Evolutionary conservation across 2,113 vertebrate species (phyloP), one percentile per base, ranked within the genome.

Genomic region (Alces alces): DNA sequence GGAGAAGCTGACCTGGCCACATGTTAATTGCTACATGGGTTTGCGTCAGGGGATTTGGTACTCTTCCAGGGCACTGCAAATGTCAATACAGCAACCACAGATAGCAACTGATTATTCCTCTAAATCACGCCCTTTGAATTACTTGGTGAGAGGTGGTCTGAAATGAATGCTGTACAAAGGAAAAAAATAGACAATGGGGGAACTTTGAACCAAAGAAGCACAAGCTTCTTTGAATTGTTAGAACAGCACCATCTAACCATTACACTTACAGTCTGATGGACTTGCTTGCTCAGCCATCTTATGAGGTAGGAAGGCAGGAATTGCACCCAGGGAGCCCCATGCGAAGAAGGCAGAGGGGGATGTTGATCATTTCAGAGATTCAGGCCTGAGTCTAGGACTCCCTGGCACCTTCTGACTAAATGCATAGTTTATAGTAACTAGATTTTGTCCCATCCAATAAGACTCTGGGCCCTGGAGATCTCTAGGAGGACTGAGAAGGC

Each of bases 211-310:
- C 50, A 50, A 79, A 92, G 73, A 78, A 93, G 28, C 36, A 39
- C 61, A 39, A 23, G 87, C 80, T 70, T 39, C 36, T 61, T 10
- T 19, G 39, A 52, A n/a, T 1, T 36, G 16, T 7, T 21, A 61
- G 33, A 23, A 13, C 19, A 15, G 80, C 21, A 19, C 2, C 1
- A 0, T 36, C 13, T 13, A 23, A 58, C 12, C 0, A 6, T 36
- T 7, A 28, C 11, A 15, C 39, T 47, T 19, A 19, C 21, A 10
- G 79, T n/a, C 33, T 27, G 61, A 43, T 17, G 7, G 1, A 28
- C 50, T 61, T 27, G 1, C 43, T 73, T 52, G 43, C 61, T 85
- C 64, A 43, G 33, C 19, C 3, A 7, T 23, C 57, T 61, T 58
- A 54, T n/a, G 73, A 61, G 43, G 17, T 5, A 6, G 21, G 79